A percentile compares a stretch with the other conserved stretches of the same genome.
These are phyloP conservation scores for Mycogona germanica DNA, from an alignment of 2,888 invertebrate genomes.

Conservation along the genomic window DNA sequence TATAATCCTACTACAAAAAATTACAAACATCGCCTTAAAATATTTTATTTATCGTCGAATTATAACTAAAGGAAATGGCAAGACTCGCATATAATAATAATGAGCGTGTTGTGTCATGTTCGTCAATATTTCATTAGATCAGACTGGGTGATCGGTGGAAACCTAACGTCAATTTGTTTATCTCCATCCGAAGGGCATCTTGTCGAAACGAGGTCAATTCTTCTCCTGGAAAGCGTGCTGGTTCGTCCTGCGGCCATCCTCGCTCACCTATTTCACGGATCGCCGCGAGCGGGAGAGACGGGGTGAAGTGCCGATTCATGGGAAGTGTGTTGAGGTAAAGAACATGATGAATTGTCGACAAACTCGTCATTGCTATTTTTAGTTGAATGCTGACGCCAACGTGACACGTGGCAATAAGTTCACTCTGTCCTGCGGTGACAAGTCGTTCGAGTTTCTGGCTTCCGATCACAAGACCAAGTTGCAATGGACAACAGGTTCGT, in stretches of 20 bases:
- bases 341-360: too few species aligned
- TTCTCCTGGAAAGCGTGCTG: slow-evolving; percentile 65
- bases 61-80: too few species aligned
- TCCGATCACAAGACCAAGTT: slow-evolving; percentile 18
- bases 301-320: slow-evolving; percentile 50
- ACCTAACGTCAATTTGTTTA: too few species aligned
- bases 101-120: too few species aligned
- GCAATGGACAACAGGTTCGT: slow-evolving; percentile 18
- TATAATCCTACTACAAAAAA: too few species aligned
- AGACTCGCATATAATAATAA: too few species aligned
- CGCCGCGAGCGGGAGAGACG: slow-evolving; percentile 55
- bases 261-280: slow-evolving; percentile 59
- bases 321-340: slow-evolving; percentile 31
- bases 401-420: slow-evolving; percentile 12
- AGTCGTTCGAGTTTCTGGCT: slow-evolving; percentile 15
- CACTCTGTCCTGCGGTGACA: slow-evolving; percentile 15
- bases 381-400: slow-evolving; percentile 14
- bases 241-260: slow-evolving; percentile 63
- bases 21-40: too few species aligned
- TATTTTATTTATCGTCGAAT: too few species aligned
- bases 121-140: too few species aligned
- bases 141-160: too few species aligned
- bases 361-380: too few species aligned
- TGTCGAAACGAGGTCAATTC: slow-evolving; percentile 59
- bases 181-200: slow-evolving; percentile 51